phyloP scores from a whole-genome alignment of 2,888 invertebrate genomes.

The Eremobia ochroleuca region DNA sequence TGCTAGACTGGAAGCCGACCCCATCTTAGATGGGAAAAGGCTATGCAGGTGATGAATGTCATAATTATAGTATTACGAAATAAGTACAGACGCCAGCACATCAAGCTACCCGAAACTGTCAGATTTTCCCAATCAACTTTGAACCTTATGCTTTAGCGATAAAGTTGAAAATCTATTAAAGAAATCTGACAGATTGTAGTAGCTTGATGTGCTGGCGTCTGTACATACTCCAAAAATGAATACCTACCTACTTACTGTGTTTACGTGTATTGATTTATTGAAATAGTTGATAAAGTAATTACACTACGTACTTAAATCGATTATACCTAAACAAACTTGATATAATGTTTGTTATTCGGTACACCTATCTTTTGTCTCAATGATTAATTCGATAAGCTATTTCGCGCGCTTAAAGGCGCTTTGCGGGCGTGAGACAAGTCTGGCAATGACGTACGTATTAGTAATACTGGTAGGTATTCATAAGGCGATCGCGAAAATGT shows the following conservation, averaged over 20 bases:
- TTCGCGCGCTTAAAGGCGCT: neutral
- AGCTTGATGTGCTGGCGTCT: too few relatives aligned
- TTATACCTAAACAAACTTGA: neutral
- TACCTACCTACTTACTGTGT: neutral
- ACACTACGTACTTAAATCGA: neutral
- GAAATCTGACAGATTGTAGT: too few relatives aligned
- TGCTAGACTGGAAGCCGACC: neutral
- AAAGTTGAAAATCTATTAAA: too few relatives aligned
- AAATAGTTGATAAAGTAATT: neutral
- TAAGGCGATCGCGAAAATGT: slow-evolving; percentile 14
- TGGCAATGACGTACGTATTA: slow-evolving; percentile 23
- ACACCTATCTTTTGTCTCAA: slow-evolving; percentile 18
- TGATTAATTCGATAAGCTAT: slow-evolving; percentile 25
- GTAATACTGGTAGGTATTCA: neutral
- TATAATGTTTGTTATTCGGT: slow-evolving; percentile 6
- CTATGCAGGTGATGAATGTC: neutral
- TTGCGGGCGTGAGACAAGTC: slow-evolving; percentile 28
- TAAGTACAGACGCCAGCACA: too few relatives aligned
- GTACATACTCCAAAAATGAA: neutral
- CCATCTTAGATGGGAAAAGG: neutral
- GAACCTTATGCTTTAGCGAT: too few relatives aligned
- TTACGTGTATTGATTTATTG: slow-evolving; percentile 25
- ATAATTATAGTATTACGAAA: slow-evolving; percentile 5
- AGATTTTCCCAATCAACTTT: too few relatives aligned
- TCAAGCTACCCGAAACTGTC: too few relatives aligned